phyloP scores from a whole-genome alignment of 1,140 invertebrate species.

The Helicoverpa zea region DNA sequence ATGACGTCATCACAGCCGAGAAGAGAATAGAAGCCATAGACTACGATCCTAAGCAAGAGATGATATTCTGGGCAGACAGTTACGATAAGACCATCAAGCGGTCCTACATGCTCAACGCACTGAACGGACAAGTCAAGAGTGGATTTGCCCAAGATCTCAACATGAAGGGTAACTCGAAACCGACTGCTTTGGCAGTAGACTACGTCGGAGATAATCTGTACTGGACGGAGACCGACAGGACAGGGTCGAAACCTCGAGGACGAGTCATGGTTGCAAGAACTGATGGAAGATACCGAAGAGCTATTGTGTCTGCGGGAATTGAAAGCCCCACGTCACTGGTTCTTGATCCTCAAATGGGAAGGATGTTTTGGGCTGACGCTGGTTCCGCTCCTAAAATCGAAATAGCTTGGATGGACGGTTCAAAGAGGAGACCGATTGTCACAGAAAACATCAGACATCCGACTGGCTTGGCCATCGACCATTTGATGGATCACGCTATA shows the following conservation, averaged over 20 bases:
- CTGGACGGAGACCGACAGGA: conserved; percentile 96
- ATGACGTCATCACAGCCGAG: conserved; percentile 93
- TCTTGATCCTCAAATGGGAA: conserved; percentile 94
- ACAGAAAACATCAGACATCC: conserved; percentile 94
- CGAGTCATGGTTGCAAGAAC: conserved; percentile 95
- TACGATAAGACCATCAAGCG: conserved; percentile 96
- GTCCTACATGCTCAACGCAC: conserved; percentile 95
- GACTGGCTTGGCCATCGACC: conserved; percentile 96
- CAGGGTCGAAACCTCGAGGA: conserved; percentile 90
- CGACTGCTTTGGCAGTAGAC: conserved; percentile 95
- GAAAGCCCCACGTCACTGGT: conserved; percentile 95
- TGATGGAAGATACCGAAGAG: conserved; percentile 95
- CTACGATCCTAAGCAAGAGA: conserved; percentile 93
- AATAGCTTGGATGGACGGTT: conserved; percentile 98
- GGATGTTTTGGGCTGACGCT: conserved; percentile 96
- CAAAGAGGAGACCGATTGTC: conserved; percentile 93
- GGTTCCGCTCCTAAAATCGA: conserved; percentile 95
- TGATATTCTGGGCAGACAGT: conserved; percentile 97
- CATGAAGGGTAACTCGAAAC: conserved; percentile 93
- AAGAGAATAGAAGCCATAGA: conserved; percentile 96
- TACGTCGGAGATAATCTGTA: conserved; percentile 97
- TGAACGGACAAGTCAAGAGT: conserved; percentile 91
- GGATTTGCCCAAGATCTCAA: conserved; percentile 96
- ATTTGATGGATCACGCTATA: conserved; percentile 94
- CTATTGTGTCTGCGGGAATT: conserved; percentile 90